These are phyloP conservation scores for Ladona fulva DNA, from an alignment of 1,140 invertebrate species.

Conservation along the genomic window DNA sequence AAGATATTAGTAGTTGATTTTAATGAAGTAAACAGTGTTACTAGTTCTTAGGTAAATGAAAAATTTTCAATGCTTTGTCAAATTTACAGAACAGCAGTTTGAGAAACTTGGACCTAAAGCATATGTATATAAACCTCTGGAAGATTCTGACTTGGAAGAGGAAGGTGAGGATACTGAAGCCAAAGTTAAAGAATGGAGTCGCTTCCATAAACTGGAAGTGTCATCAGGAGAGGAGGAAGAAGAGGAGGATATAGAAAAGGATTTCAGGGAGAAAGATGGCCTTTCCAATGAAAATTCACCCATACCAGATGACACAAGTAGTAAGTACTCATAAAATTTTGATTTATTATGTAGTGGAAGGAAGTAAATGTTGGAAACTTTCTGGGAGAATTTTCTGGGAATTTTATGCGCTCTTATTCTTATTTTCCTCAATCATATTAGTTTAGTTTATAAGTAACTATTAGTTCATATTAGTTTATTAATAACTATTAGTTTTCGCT, in stretches of 20 bases:
- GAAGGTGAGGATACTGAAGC: conserved; percentile 43
- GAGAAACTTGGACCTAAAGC: conserved; percentile 35
- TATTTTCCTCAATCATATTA: not conserved
- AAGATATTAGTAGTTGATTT: too few species aligned
- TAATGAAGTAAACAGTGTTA: too few species aligned
- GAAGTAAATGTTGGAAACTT: too few species aligned
- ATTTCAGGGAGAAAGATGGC: conserved; percentile 26
- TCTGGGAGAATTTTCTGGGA: too few species aligned
- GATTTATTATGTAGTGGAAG: too few species aligned
- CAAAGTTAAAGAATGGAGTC: conserved; percentile 28
- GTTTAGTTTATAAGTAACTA: not conserved
- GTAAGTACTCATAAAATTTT: conserved; percentile 37
- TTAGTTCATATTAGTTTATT: too few species aligned
- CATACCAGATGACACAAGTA: conserved; percentile 60
- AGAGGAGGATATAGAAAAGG: conserved; percentile 22
- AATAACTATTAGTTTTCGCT: too few species aligned
- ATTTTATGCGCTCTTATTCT: too few species aligned
- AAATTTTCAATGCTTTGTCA: not conserved
- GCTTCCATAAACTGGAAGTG: not conserved
- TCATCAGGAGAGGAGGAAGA: conserved; percentile 14
- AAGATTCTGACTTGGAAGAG: conserved; percentile 39
- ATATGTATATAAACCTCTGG: conserved; percentile 36
- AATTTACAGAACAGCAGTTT: conserved; percentile 30
- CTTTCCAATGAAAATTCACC: conserved; percentile 38
- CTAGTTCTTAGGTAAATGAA: too few species aligned